Evolutionary conservation across 2,113 vertebrate species (phyloP), one percentile per base, ranked within the genome.

Genomic region (Cynopterus brachyotis): DNA sequence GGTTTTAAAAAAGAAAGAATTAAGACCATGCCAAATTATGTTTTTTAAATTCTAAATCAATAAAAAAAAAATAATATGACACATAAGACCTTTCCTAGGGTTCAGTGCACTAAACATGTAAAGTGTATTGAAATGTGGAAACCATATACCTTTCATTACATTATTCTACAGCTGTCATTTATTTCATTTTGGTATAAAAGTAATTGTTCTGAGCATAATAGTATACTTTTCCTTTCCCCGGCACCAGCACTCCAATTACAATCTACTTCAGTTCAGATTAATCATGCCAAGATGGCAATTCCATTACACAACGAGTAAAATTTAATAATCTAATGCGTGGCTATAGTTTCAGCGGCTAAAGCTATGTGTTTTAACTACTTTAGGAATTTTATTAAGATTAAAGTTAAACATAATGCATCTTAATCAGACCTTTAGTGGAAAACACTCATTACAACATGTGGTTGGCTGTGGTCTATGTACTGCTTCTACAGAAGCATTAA

Each of bases 161-260:
- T 82, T 37, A 76, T 50, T 37, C n/a, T n/a, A 96, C 85, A 96
- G 95, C 66, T 98, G 88, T 82, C 96, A 97, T 55, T 96, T 91
- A 83, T 97, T 95, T 96, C 35, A 92, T 96, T 96, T 96, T 50
- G 50, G 80, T 94, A 95, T 96, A 97, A 97, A 96, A 90, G 94
- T 95, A 94, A 93, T 86, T 89, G 59, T 98, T 95, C 98, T 96
- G 70, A 97, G 62, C 55, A 37, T 57, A 93, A 95, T 80, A 82
- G 37, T 94, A 55, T n/a, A 53, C 30, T 90, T 81, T 57, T 97
- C 67, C 85, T 75, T 93, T 89, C 9, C 1, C 75, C 22, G 40
- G 0, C 60, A 96, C 88, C 86, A 96, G 22, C 20, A 24, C 45
- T 97, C 30, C 62, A 96, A 75, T 97, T 98, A 97, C 69, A 97